phyloP scores from a whole-genome alignment of 2,797 vertebrate species.

The Enteromius mattozi region DNA sequence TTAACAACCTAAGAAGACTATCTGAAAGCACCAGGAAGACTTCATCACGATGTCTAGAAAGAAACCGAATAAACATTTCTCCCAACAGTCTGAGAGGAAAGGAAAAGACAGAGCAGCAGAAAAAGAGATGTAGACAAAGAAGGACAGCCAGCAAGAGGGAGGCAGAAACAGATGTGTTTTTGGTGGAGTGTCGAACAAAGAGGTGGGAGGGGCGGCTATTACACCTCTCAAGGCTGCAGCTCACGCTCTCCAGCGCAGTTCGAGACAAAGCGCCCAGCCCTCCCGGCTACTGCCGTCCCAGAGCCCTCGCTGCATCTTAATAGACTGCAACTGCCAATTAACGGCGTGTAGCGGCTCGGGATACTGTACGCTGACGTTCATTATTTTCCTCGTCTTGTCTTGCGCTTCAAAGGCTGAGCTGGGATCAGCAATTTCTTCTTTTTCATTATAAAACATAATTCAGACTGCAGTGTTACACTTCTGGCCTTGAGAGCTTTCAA shows the following conservation, averaged over 20 bases:
- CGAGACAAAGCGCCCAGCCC: slow-evolving; percentile 51
- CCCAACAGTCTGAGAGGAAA: slow-evolving; percentile 7
- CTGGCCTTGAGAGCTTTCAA: slow-evolving; percentile 25
- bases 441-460: not conserved
- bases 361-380: slow-evolving; percentile 67
- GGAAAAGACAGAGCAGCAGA: slow-evolving; percentile 9
- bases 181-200: slow-evolving; percentile 54
- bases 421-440: slow-evolving; percentile 54
- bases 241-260: slow-evolving; percentile 42
- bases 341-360: slow-evolving; percentile 62
- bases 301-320: slow-evolving; percentile 67
- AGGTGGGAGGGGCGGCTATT: slow-evolving; percentile 52
- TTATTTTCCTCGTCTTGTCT: slow-evolving; percentile 70
- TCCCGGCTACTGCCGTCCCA: slow-evolving; percentile 46
- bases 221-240: slow-evolving; percentile 48
- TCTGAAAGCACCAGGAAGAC: slow-evolving; percentile 14
- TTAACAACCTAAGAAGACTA: slow-evolving; percentile 42
- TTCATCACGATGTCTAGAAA: not conserved
- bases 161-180: slow-evolving; percentile 59
- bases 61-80: not conserved
- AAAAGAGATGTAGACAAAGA: slow-evolving; percentile 26
- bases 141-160: slow-evolving; percentile 29
- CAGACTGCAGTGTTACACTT: not conserved
- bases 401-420: slow-evolving; percentile 65
- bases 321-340: slow-evolving; percentile 72